Base-by-base conservation (phyloP, 1,140 invertebrate genomes). In the Drosophila biarmipes region DNA sequence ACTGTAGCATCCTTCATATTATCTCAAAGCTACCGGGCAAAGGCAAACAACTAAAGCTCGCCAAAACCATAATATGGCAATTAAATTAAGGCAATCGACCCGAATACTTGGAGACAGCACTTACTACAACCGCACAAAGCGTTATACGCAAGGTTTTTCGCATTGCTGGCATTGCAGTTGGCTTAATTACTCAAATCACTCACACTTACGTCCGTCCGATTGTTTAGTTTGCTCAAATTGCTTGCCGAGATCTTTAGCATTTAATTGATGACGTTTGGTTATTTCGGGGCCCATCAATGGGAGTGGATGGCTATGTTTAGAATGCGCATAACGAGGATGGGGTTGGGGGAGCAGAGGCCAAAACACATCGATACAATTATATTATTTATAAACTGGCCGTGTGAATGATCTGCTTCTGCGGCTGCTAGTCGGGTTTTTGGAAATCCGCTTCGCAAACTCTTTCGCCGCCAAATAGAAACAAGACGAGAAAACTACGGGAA, bases 131-230 rank as follows among this genome's bases (percentile, higher is more conserved):
- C 17, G 38, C 19, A 48, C 29, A 54, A 29, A 31, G 15, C 11
- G 19, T 38, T 52, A 40, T 40, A 73, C 35, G 64, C 78, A 74
- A 80, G 62, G 77, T 72, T 80, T 85, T 85, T 52, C 35, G 15
- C 37, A 68, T 49, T 59, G 67, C 59, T 80, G 73, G 55, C 78
- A 80, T 78, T 80, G 77, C 58, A 59, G 58, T 57, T 66, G 77
- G 61, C 62, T 86, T 71, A 85, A 86, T 85, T 78, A 71, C 57
- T 57, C 31, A 37, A 77, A 85, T 64, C 61, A 64, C 71, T 55
- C 48, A 59, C 56, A 54, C 34, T 11, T n/a, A n/a, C 31, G 59
- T 54, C 37, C 24, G 40, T 49, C 24, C 37, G 40, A 56, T 77
- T 77, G 73, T 62, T 77, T 56, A 46, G 12, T 35, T 77, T 46